Evolutionary conservation across 2,113 vertebrate genomes (phyloP), one percentile per base, ranked within the genome.

Genomic region (Eptesicus fuscus): DNA sequence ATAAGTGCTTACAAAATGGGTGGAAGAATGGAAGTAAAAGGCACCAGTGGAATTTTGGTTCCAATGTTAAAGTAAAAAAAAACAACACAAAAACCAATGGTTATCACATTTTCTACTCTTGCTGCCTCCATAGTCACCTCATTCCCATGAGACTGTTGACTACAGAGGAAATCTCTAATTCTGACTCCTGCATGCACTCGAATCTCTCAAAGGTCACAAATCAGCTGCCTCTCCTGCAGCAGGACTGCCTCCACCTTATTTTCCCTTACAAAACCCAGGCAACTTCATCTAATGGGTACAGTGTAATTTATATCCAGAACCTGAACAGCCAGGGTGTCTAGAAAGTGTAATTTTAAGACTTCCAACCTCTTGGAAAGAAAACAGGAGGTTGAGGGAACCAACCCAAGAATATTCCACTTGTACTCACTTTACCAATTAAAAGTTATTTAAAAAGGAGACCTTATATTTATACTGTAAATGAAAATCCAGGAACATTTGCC

Each of bases 341-440:
- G 51, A 91, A 91, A 93, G 51, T 85, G 16, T 91, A 85, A 82
- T 80, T 94, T 94, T 88, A 95, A 73, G 74, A 47, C 47, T 63
- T 79, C 37, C 12, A 85, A 61, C 1, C 51, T 78, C 44, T 93
- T 91, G n/a, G 42, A 76, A 85, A 70, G 53, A 88, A 80, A 89
- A 77, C 32, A 80, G 44, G 13, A 79, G 61, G 22, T 65, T 83
- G 49, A 93, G 69, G 78, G 47, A 95, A 80, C 9, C 32, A 83
- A 93, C 80, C 28, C 22, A 87, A 94, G 35, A 86, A 87, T 40
- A 76, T 44, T 40, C 28, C 12, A 74, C 76, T 42, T 73, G 25
- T 69, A 88, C 44, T 91, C n/a, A 40, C 53, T 78, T 87, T 73
- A 78, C 12, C 87, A 79, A 87, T 70, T 74, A 80, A 88, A 88